phyloP scores from a whole-genome alignment of 2,888 invertebrate genomes.

The Zele albiditarsus region DNA sequence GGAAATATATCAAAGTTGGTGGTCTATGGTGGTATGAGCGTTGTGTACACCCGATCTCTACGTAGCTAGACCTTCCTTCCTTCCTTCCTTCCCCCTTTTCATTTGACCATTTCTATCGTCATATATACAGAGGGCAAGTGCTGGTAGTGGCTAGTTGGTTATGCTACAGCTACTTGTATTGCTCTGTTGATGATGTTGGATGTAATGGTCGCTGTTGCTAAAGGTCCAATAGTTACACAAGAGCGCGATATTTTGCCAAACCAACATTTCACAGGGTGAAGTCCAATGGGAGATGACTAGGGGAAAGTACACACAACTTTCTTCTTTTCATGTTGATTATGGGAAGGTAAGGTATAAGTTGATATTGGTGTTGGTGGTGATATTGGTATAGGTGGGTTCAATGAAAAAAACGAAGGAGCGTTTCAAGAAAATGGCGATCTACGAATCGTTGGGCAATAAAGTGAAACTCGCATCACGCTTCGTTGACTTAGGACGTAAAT shows the following conservation, averaged over 20 bases:
- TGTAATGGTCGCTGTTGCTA: background rate
- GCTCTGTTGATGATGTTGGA: background rate
- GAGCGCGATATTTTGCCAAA: conserved; percentile 43
- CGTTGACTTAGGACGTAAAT: conserved; percentile 68
- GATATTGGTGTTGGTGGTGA: background rate
- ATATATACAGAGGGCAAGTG: background rate
- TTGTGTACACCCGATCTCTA: conserved; percentile 41
- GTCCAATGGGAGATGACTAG: conserved; percentile 25
- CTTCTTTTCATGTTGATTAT: background rate
- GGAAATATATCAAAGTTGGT: conserved; percentile 43
- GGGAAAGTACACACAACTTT: conserved; percentile 21
- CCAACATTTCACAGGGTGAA: conserved; percentile 56
- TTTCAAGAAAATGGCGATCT: conserved; percentile 26
- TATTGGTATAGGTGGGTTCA: conserved; percentile 11
- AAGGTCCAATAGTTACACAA: conserved; percentile 38
- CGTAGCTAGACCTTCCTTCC: conserved; percentile 30
- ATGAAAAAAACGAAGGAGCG: conserved; percentile 14
- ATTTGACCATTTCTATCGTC: background rate
- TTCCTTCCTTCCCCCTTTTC: conserved; percentile 7
- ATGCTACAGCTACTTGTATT: background rate
- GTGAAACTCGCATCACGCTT: conserved; percentile 61
- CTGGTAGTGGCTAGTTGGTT: background rate
- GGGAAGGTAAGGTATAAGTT: background rate
- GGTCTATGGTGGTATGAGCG: conserved; percentile 8
- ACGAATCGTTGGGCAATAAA: conserved; percentile 58